A percentile compares a stretch with the other conserved stretches of the same genome.
These are phyloP conservation scores for Anoplolepis gracilipes DNA, from an alignment of 1,140 invertebrate genomes.

Conservation along the genomic window DNA sequence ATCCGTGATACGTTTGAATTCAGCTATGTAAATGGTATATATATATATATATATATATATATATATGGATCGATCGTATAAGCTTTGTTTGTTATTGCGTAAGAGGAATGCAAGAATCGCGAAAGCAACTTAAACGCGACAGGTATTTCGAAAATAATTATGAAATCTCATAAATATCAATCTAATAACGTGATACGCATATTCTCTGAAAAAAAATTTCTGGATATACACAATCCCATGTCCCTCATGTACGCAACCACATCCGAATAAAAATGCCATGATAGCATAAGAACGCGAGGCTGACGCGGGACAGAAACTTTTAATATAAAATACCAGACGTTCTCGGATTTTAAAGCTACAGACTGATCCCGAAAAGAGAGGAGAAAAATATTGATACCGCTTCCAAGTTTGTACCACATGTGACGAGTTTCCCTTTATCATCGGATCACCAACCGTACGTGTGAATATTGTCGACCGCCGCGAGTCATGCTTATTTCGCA, in stretches of 20 bases:
- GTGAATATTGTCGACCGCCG: conserved; percentile 22
- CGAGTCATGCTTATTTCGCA: conserved; percentile 46
- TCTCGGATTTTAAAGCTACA: conserved; percentile 54
- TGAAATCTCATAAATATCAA: conserved; percentile 46
- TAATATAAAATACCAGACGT: conserved; percentile 78
- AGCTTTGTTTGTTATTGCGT: conserved; percentile 38
- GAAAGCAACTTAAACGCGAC: conserved; percentile 6
- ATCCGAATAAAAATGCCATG: conserved; percentile 22
- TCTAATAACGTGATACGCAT: not conserved
- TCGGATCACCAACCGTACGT: not conserved
- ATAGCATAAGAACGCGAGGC: not conserved
- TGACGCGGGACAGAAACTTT: conserved; percentile 73
- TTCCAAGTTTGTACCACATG: not conserved
- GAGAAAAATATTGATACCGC: conserved; percentile 27
- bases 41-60: not conserved
- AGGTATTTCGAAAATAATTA: conserved; percentile 53
- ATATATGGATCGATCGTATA: conserved; percentile 8
- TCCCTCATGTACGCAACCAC: conserved; percentile 11
- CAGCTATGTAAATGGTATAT: conserved; percentile 16
- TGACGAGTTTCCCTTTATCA: not conserved
- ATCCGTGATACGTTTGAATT: conserved; percentile 27
- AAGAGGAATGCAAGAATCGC: not conserved
- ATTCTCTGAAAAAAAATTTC: conserved; percentile 7
- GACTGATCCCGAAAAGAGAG: conserved; percentile 24
- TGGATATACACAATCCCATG: not conserved